Conservation (phyloP, 2,797 vertebrate species). For the Lophius americanus region DNA sequence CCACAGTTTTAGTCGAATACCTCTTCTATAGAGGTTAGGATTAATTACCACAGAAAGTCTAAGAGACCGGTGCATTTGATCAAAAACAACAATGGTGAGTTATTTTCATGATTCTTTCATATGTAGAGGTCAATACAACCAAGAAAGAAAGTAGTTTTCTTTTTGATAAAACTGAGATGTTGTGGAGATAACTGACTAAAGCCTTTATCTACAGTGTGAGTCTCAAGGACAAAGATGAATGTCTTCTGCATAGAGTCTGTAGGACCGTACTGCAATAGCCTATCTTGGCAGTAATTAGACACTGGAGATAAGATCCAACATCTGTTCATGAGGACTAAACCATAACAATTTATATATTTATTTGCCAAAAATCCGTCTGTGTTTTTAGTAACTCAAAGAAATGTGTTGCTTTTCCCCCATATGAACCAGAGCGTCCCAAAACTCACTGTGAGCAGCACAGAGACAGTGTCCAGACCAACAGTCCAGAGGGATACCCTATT, state of each 20-base stretch:
- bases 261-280: neutral
- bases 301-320: neutral
- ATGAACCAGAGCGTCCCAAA: constrained; percentile 49
- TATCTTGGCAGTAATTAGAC: too few species aligned
- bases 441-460: constrained; percentile 76
- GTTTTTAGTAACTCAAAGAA: neutral
- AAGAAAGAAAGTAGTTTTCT: neutral
- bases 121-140: neutral
- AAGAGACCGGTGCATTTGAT: neutral
- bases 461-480: constrained; percentile 47
- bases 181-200: neutral
- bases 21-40: neutral
- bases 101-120: too few species aligned
- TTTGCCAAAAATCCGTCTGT: neutral
- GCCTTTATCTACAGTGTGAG: neutral
- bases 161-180: too few species aligned
- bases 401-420: constrained; percentile 11
- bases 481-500: constrained; percentile 25
- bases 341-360: too few species aligned
- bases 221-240: neutral
- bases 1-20: too few species aligned
- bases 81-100: neutral
- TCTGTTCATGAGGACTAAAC: neutral
- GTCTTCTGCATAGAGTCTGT: constrained; percentile 6
- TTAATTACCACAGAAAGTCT: neutral